These are phyloP conservation scores for Alloscopus bannaensis DNA, from an alignment of 2,888 invertebrate genomes.

Conservation along the genomic window DNA sequence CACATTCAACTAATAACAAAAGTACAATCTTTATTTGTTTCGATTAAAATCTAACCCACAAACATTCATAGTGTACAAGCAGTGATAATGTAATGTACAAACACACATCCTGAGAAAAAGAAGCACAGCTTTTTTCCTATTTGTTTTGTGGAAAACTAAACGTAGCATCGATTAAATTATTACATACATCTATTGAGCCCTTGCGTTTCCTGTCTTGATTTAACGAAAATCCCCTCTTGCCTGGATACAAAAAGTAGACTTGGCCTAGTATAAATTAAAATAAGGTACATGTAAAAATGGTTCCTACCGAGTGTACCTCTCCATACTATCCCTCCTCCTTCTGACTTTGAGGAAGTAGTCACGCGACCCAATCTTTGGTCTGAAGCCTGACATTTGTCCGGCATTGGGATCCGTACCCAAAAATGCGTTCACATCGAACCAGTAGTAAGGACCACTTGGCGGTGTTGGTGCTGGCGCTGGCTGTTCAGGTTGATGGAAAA, in stretches of 20 bases:
- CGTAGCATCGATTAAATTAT: too few relatives aligned
- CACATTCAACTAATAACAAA: too few relatives aligned
- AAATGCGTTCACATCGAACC: constrained; percentile 71
- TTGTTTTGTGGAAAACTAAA: too few relatives aligned
- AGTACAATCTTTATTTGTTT: too few relatives aligned
- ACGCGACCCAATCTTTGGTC: constrained; percentile 70
- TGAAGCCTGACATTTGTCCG: constrained; percentile 65
- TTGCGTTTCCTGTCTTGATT: neutral
- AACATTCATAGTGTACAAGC: too few relatives aligned
- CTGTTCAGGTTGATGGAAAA: constrained; percentile 50
- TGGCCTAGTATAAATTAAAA: constrained; percentile 45
- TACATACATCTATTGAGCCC: neutral
- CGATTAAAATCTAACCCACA: too few relatives aligned
- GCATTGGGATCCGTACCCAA: constrained; percentile 65
- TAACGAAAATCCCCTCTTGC: constrained; percentile 4
- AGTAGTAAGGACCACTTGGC: constrained; percentile 69
- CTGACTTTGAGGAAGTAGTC: constrained; percentile 45
- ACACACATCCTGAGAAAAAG: too few relatives aligned
- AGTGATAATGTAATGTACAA: too few relatives aligned
- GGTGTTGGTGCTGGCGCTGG: constrained; percentile 30
- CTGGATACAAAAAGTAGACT: neutral
- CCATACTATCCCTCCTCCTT: constrained; percentile 30
- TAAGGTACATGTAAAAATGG: neutral
- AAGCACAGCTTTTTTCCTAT: too few relatives aligned
- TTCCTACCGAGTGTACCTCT: constrained; percentile 16